These are phyloP conservation scores for Clarias fuscus DNA, from an alignment of 2,797 vertebrate genomes.

Conservation along the genomic window DNA sequence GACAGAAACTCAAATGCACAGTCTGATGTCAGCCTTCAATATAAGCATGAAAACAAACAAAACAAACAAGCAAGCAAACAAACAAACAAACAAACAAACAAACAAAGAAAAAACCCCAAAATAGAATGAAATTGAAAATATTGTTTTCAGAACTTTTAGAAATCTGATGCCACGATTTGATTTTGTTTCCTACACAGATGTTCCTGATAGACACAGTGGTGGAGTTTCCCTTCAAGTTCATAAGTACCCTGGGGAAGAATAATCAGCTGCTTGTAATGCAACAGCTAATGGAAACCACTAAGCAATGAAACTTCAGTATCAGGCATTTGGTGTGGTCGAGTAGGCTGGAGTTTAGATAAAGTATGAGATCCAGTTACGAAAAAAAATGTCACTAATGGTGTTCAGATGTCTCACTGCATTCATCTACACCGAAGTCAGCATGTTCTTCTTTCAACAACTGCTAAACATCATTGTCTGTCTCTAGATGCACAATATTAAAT, in stretches of 20 bases:
- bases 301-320: background rate
- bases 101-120: no score
- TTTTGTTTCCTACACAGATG: background rate
- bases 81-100: no score
- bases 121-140: background rate
- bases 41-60: no score
- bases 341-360: constrained; percentile 15
- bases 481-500: background rate
- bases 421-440: background rate
- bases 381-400: background rate
- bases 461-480: constrained; percentile 17
- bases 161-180: background rate
- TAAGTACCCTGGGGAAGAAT: background rate
- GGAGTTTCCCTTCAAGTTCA: background rate
- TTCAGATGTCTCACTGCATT: background rate
- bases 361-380: background rate
- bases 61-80: no score
- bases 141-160: background rate
- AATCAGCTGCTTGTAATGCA: background rate
- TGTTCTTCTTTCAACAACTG: background rate
- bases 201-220: background rate
- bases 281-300: constrained; percentile 17
- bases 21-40: no score
- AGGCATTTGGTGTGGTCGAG: background rate
- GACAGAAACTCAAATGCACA: no score